Evolutionary conservation across 2,113 vertebrate genomes (phyloP).

Genomic region (Urocolius indicus): DNA sequence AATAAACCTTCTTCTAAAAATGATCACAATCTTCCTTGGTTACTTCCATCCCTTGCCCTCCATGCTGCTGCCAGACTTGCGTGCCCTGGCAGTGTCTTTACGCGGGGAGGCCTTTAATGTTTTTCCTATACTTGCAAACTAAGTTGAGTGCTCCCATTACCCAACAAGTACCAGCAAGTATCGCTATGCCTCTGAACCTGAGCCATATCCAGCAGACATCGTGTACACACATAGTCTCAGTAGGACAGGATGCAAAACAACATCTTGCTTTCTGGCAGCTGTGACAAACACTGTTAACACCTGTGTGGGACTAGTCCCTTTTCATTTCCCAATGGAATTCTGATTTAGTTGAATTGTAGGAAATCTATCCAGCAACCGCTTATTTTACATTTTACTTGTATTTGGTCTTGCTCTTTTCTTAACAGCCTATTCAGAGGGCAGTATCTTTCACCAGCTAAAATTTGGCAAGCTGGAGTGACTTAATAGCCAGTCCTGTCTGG

Average conservation of each 20-base stretch:
- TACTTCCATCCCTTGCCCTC: not conserved
- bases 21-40: not conserved
- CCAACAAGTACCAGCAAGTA: not conserved
- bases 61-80: not conserved
- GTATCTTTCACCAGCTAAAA: not conserved
- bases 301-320: not conserved
- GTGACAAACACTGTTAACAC: not conserved
- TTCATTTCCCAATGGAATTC: not conserved
- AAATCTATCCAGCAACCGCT: not conserved
- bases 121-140: not conserved
- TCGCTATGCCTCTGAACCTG: not conserved
- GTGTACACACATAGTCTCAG: fast-evolving
- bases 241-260: not conserved
- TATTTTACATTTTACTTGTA: not conserved
- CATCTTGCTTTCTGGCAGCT: not conserved
- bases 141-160: not conserved
- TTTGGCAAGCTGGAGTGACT: not conserved
- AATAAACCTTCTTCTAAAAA: not conserved
- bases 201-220: not conserved
- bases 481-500: not conserved
- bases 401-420: not conserved
- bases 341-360: not conserved
- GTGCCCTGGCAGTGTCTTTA: not conserved
- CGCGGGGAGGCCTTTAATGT: not conserved
- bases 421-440: not conserved